These are phyloP conservation scores for Sycophila sp. DNA, from an alignment of 1,140 invertebrate genomes.

Conservation along the genomic window DNA sequence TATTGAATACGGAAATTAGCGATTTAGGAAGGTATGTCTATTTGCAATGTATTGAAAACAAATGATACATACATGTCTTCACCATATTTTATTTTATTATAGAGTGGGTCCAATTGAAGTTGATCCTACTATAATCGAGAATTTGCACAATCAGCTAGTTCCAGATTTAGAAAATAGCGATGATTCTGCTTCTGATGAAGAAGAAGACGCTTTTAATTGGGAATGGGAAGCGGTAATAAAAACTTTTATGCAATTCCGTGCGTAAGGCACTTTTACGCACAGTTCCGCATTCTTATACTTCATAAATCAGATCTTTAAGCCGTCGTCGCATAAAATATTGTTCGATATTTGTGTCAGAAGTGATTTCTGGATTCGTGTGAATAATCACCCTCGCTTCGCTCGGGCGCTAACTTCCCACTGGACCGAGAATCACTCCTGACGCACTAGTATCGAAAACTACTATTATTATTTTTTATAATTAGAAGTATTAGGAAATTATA, in stretches of 20 bases:
- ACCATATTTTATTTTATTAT: conserved; percentile 39
- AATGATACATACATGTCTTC: conserved; percentile 29
- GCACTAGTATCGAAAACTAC: no score
- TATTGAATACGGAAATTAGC: conserved; percentile 73
- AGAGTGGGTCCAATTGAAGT: conserved; percentile 72
- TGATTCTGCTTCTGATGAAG: conserved; percentile 74
- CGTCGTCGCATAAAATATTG: no score
- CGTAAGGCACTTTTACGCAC: no score
- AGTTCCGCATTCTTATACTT: no score
- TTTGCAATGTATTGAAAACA: not conserved
- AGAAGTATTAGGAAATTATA: not conserved
- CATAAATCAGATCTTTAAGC: no score
- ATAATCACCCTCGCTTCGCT: no score
- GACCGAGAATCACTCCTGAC: no score
- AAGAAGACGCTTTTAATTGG: conserved; percentile 72
- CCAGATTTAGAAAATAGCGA: conserved; percentile 71
- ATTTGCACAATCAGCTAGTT: conserved; percentile 72
- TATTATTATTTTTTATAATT: no score
- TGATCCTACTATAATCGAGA: conserved; percentile 64
- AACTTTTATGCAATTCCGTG: conserved; percentile 15
- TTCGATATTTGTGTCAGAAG: no score
- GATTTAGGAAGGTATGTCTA: conserved; percentile 75
- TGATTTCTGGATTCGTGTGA: no score
- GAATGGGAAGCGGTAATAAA: conserved; percentile 76
- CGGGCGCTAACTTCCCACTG: no score